Evolutionary conservation across 2,888 invertebrate genomes (phyloP), one percentile per base, ranked within the genome.

Genomic region (Tetheella fluctuosa): DNA sequence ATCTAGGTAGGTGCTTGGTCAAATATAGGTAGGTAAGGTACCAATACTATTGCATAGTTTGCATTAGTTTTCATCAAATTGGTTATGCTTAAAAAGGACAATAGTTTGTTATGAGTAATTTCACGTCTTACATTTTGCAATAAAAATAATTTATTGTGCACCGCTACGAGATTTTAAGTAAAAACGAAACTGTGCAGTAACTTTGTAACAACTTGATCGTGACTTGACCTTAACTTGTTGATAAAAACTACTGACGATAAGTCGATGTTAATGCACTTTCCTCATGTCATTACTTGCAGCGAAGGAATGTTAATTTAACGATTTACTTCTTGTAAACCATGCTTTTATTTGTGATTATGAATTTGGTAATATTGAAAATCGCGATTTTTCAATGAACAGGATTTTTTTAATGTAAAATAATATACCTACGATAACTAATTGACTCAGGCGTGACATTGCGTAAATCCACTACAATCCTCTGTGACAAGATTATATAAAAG

Each of bases 251-350:
- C 59, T 57, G 30, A 58, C 61, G 74, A 73, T 74, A 75, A 75
- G 60, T 68, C 55, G 64, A 75, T 76, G 79, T 75, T 69, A 77
- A 74, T 77, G 77, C 70, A 79, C 77, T 81, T 81, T 79, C 71
- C 66, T 71, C 67, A 64, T 57, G 68, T 68, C 64, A 60, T 64
- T 67, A 58, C 60, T 61, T 56, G 58, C 54, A 55, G 58, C 58
- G 57, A 58, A 65, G 65, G 60, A 69, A 71, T 69, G 58, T 62
- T 58, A 55, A 61, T 65, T 57, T 64, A 63, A 34, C 6, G 20
- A 48, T 48, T 20, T 20, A 34, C 6, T 55, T 20, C 34, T 55
- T 55, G 34, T 55, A 34, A 20, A 8, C 34, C 12, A 20, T 42
- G 42, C 42, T 42, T 30, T 8, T 30, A 30, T 7, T 42, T 15